Evolutionary conservation across 2,797 vertebrate genomes (phyloP).

Genomic region (Galago senegalensis): DNA sequence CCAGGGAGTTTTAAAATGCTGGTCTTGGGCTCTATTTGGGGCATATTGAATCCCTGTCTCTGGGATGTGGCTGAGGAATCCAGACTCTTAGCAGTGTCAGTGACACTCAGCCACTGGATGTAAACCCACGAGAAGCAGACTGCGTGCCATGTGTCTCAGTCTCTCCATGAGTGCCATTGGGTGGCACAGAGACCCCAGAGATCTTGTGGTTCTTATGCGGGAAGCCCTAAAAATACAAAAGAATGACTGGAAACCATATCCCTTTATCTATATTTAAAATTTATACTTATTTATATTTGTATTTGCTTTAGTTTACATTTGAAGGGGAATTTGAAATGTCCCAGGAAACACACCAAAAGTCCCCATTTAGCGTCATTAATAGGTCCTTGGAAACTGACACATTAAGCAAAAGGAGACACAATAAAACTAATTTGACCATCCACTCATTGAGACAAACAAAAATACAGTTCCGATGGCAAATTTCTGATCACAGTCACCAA

Average conservation of each 20-base stretch:
- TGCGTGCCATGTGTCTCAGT: fast-evolving
- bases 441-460: neutral
- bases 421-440: neutral
- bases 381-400: neutral
- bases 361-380: neutral
- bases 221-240: neutral
- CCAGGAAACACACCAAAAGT: neutral
- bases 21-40: neutral
- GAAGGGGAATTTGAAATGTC: neutral
- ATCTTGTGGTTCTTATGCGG: neutral
- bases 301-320: neutral
- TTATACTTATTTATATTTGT: neutral
- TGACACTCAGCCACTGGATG: neutral
- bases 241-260: neutral
- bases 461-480: neutral
- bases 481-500: neutral
- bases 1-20: neutral
- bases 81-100: neutral
- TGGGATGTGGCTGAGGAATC: neutral
- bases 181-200: neutral
- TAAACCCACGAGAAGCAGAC: neutral
- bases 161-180: neutral
- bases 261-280: neutral
- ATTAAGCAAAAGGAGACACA: neutral
- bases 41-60: neutral